Base-by-base conservation (phyloP, 2,888 invertebrate species). In the Noctua pronuba region DNA sequence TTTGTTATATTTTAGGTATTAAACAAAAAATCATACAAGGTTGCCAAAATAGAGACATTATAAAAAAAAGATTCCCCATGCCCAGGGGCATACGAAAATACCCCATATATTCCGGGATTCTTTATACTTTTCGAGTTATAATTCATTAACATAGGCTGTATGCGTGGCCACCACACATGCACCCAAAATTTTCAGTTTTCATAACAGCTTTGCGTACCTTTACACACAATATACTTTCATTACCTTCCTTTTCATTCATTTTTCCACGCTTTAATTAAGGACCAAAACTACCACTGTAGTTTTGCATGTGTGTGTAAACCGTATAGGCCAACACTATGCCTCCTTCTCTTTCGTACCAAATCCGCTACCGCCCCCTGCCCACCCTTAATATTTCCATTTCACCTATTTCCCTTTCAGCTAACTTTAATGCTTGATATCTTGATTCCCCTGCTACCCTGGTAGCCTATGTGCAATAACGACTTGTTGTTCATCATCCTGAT, bases 361-460 rank as follows among this genome's bases (percentile, higher is more conserved):
- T 46, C 11, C 16, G 24, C 46, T 16, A 62, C 52, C 60, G 31
- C 66, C 79, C 66, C 28, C n/a, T 21, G 21, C 28, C 49, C 44
- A 44, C 41, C 72, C 60, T 41, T 64, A 52, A 46, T 66, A 60
- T 70, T 62, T 49, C 38, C 31, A 16, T 79, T 65, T 79, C 79
- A 82, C 52, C 8, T 16, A 65, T 74, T 38, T 71, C 67, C n/a
- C 35, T 75, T 75, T 75, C 77, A 80, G 35, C 44, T 64, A 31
- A n/a, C 16, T 28, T 58, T 10, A 41, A 49, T 35, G 58, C 38
- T 16, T 28, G 4, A 72, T n/a, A 35, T 76, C 65, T 44, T 52
- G 13, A 18, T 24, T 6, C 1, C 49, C 35, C 24, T 87, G 85
- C 8, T 41, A 28, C 4, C 86, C 79, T 85, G 64, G 86, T 87